These are phyloP conservation scores for Saccopteryx leptura DNA, from an alignment of 2,113 vertebrate genomes.

Conservation along the genomic window DNA sequence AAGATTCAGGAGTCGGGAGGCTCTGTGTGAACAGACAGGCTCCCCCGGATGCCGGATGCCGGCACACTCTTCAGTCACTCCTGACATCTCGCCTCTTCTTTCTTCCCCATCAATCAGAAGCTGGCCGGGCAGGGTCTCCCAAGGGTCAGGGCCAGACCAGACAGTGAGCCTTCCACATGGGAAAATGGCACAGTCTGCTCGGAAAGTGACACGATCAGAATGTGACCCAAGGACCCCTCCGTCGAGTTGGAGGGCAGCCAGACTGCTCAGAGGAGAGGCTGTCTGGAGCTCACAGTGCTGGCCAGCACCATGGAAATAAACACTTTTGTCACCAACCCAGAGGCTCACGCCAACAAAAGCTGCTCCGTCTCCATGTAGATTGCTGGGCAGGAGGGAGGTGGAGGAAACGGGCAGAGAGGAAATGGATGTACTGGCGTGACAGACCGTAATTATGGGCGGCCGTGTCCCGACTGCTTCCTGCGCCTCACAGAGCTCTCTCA, in stretches of 20 bases:
- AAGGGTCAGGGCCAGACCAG: constrained; percentile 77
- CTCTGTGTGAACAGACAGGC: constrained; percentile 58
- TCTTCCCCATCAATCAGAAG: constrained; percentile 70
- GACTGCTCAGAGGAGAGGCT: constrained; percentile 83
- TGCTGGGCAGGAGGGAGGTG: constrained; percentile 74
- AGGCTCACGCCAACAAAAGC: constrained; percentile 81
- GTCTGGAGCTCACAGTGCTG: constrained; percentile 84
- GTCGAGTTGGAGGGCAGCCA: constrained; percentile 86
- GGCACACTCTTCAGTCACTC: constrained; percentile 79
- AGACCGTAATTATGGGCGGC: background rate
- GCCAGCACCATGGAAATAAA: constrained; percentile 82
- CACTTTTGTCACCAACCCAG: constrained; percentile 81
- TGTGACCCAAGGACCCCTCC: constrained; percentile 80
- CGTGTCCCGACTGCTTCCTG: background rate
- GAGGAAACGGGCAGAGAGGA: constrained; percentile 67
- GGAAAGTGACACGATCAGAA: constrained; percentile 83
- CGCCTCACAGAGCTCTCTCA: background rate
- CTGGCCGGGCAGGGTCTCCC: constrained; percentile 52
- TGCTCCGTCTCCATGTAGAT: constrained; percentile 69
- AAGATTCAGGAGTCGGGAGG: constrained; percentile 70
- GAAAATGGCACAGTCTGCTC: constrained; percentile 86
- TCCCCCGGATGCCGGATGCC: constrained; percentile 76
- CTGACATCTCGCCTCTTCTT: constrained; percentile 75
- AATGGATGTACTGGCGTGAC: background rate
- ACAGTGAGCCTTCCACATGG: constrained; percentile 81